A percentile compares a stretch with the other conserved stretches of the same genome.
Evolutionary conservation across 2,888 invertebrate genomes (phyloP).

Genomic region (Pyrgus malvae): DNA sequence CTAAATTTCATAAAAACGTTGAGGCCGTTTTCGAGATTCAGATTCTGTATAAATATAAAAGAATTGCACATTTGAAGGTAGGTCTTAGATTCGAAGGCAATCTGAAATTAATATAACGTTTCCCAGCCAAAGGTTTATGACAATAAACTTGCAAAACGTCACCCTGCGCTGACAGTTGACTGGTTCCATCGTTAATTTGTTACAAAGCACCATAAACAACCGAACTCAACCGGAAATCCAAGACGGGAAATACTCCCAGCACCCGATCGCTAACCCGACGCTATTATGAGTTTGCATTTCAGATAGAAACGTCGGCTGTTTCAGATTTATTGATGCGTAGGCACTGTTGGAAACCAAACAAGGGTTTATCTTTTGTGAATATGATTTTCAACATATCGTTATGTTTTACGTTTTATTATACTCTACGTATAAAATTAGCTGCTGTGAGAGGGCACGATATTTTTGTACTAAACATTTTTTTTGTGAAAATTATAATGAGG

Average conservation of each 20-base stretch:
- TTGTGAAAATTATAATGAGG: no score
- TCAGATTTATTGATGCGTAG: conserved; percentile 7
- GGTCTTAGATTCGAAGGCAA: no score
- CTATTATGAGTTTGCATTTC: conserved; percentile 58
- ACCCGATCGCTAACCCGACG: conserved; percentile 42
- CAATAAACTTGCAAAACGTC: background rate
- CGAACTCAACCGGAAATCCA: conserved; percentile 39
- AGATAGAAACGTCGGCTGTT: conserved; percentile 40
- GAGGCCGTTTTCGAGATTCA: no score
- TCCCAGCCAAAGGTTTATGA: background rate
- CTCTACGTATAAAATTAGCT: no score
- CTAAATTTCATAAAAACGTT: no score
- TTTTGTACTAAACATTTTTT: no score
- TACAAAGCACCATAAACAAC: conserved; percentile 52
- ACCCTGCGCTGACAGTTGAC: conserved; percentile 59
- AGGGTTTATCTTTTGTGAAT: background rate
- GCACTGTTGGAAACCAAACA: background rate
- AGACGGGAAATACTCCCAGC: conserved; percentile 45
- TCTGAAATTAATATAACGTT: no score
- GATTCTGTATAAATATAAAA: no score
- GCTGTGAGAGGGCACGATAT: no score
- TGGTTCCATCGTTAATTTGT: conserved; percentile 75
- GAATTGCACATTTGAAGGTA: no score
- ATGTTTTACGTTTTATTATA: no score
- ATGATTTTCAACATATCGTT: no score